These are phyloP conservation scores for Sapayoa aenigma DNA, from an alignment of 2,113 vertebrate species.

Conservation along the genomic window DNA sequence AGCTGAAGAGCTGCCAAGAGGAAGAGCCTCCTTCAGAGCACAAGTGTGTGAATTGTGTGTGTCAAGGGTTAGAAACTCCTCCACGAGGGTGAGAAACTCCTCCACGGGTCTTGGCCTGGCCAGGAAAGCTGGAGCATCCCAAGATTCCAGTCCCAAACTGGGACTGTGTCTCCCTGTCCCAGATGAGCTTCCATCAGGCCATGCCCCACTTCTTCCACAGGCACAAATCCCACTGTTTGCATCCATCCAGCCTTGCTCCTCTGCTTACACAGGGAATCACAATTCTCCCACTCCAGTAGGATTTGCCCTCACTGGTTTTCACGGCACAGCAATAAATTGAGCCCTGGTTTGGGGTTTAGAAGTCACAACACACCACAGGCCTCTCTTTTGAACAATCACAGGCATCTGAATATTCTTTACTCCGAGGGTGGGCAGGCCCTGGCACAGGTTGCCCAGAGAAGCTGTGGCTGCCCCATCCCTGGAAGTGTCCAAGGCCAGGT, in stretches of 20 bases:
- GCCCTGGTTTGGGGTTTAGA: not conserved
- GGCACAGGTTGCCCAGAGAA: not conserved
- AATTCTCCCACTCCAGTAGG: rapidly evolving
- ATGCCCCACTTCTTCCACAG: rapidly evolving
- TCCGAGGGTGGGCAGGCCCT: not conserved
- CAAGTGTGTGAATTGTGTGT: rapidly evolving
- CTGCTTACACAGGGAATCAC: rapidly evolving
- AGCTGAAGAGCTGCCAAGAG: not conserved
- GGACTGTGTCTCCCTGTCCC: rapidly evolving
- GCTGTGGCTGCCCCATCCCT: not conserved
- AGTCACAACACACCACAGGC: rapidly evolving
- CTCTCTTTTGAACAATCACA: not conserved
- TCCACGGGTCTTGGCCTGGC: not conserved
- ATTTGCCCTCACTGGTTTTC: not conserved
- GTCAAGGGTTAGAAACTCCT: not conserved
- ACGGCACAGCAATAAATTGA: rapidly evolving
- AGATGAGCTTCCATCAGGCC: not conserved
- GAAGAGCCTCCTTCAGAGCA: not conserved
- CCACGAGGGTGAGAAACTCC: not conserved
- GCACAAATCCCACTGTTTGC: rapidly evolving
- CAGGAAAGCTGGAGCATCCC: rapidly evolving
- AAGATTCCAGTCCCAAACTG: rapidly evolving
- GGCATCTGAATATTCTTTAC: not conserved
- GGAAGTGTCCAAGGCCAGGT: not conserved
- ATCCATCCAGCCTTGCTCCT: rapidly evolving